phyloP scores from a whole-genome alignment of 2,888 invertebrate genomes.

The Brenthis hecate region DNA sequence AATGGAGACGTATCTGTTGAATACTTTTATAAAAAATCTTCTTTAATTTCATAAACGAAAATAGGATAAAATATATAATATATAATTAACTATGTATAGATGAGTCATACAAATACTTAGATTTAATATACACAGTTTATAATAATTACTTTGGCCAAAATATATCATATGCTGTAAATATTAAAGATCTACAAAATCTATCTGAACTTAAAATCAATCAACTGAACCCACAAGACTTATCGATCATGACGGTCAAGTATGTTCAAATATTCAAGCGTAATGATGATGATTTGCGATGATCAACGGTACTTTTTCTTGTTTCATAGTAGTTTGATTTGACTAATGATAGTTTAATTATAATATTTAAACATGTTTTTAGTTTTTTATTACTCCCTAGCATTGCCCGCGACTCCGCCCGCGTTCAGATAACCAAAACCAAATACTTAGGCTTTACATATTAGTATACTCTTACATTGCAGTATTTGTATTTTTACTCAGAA shows the following conservation, averaged over 20 bases:
- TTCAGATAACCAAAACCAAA: no score
- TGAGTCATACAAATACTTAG: no score
- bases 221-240: constrained; percentile 36
- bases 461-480: no score
- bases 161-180: background rate
- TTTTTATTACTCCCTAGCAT: background rate
- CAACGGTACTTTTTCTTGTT: constrained; percentile 58
- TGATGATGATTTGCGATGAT: constrained; percentile 53
- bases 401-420: no score
- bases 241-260: constrained; percentile 40
- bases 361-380: background rate
- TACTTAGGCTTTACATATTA: no score
- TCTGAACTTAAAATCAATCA: constrained; percentile 22
- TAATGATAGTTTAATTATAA: background rate
- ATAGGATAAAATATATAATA: no score
- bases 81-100: no score
- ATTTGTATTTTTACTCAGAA: no score
- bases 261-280: constrained; percentile 46
- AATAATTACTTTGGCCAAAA: background rate
- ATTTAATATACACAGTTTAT: background rate
- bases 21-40: no score
- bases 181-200: constrained; percentile 5
- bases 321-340: background rate
- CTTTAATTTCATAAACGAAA: no score
- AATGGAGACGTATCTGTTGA: no score